Evolutionary conservation across 2,113 vertebrate species (phyloP).

Genomic region (Nothocercus julius): DNA sequence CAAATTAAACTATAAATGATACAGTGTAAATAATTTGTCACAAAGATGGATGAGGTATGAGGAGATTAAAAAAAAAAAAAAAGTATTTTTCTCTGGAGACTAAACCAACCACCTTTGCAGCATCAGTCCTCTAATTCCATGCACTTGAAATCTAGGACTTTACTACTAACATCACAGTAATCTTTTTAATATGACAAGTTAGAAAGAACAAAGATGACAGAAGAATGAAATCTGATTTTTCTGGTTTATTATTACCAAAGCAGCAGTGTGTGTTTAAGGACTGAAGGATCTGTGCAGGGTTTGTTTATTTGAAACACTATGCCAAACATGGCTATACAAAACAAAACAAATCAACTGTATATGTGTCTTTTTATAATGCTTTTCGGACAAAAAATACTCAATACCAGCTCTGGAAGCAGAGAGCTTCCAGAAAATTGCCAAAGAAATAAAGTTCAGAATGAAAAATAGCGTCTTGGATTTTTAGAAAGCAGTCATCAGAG

Average conservation of each 20-base stretch:
- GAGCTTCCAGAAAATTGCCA: slow-evolving; percentile 8
- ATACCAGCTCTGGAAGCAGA: not conserved
- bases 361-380: not conserved
- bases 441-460: not conserved
- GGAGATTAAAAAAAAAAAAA: not conserved
- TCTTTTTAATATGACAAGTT: not conserved
- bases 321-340: not conserved
- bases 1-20: not conserved
- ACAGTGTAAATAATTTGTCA: not conserved
- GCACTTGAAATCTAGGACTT: not conserved
- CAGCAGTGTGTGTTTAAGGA: not conserved
- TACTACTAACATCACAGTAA: not conserved
- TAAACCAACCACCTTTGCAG: not conserved
- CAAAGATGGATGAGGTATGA: not conserved
- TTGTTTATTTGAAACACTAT: slow-evolving; percentile 4
- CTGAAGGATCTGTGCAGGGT: not conserved
- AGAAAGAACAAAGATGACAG: not conserved
- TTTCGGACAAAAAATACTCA: not conserved
- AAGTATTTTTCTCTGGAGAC: not conserved
- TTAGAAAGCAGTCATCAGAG: not conserved
- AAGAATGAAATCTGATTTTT: slow-evolving; percentile 24
- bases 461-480: slow-evolving; percentile 3
- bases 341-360: not conserved
- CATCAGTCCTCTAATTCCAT: not conserved
- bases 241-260: not conserved